Conservation (phyloP, 2,113 vertebrate species). For the Corydoras maculifer region DNA sequence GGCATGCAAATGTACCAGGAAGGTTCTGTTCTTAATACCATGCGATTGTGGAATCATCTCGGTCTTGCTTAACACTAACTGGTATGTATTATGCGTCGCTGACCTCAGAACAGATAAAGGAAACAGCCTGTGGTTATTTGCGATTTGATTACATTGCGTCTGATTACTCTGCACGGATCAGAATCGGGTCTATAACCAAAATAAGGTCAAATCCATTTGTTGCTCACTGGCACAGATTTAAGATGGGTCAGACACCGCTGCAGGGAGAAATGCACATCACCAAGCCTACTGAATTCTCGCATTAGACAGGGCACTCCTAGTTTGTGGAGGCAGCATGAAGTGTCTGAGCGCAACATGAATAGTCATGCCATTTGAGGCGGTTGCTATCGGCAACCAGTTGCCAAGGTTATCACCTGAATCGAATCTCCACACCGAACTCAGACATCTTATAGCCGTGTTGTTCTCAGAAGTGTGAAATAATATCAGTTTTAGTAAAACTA, state of each 20-base stretch:
- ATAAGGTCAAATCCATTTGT: slow-evolving; percentile 31
- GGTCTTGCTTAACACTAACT: too few relatives aligned
- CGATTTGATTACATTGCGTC: slow-evolving; percentile 5
- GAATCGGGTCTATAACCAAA: slow-evolving; percentile 1
- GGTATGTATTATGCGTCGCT: too few relatives aligned
- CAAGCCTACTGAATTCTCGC: background rate
- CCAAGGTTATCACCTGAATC: slow-evolving; percentile 20
- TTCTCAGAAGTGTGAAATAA: background rate
- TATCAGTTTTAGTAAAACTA: too few relatives aligned
- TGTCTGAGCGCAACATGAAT: background rate
- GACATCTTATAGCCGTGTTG: background rate
- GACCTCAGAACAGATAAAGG: background rate
- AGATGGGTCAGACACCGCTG: slow-evolving; percentile 40
- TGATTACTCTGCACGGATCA: background rate
- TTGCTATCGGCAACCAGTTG: slow-evolving; percentile 27
- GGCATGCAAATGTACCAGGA: too few relatives aligned
- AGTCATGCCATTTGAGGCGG: background rate
- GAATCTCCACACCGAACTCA: background rate
- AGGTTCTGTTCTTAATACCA: too few relatives aligned
- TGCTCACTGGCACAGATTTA: slow-evolving; percentile 23
- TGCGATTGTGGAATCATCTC: too few relatives aligned
- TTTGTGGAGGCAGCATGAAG: slow-evolving; percentile 3
- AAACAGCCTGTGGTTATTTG: background rate
- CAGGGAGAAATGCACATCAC: slow-evolving; percentile 16
- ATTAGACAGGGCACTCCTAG: background rate